Evolutionary conservation across 2,888 invertebrate species (phyloP).

Genomic region (Desoria tigrina): DNA sequence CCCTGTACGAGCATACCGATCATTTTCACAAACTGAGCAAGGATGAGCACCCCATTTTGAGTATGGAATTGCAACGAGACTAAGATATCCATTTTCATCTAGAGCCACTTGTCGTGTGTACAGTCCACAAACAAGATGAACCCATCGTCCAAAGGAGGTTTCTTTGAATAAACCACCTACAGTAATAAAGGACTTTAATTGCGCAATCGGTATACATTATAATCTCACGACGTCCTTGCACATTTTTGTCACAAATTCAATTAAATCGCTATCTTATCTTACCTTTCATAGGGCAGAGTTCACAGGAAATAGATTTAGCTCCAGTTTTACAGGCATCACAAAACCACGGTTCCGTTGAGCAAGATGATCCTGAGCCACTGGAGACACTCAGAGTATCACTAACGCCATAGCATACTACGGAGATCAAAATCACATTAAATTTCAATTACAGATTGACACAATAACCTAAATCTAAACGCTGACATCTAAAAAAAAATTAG

Average conservation of each 20-base stretch:
- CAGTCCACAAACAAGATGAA: conserved; percentile 94
- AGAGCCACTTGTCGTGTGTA: conserved; percentile 97
- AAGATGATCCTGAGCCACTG: conserved; percentile 83
- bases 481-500: background rate
- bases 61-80: conserved; percentile 96
- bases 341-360: conserved; percentile 98
- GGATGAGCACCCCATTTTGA: conserved; percentile 92
- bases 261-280: conserved; percentile 23
- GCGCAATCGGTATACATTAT: too few relatives aligned
- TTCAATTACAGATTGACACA: conserved; percentile 8
- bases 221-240: too few relatives aligned
- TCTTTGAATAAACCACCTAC: conserved; percentile 88
- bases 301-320: conserved; percentile 83
- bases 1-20: conserved; percentile 83
- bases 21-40: conserved; percentile 87
- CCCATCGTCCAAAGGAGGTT: conserved; percentile 97
- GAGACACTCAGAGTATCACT: conserved; percentile 87
- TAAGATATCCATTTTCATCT: conserved; percentile 87
- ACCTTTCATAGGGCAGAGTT: conserved; percentile 89
- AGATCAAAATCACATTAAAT: too few relatives aligned
- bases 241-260: background rate
- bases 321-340: conserved; percentile 97
- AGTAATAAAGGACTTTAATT: conserved; percentile 37
- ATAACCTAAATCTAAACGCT: background rate
- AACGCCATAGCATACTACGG: conserved; percentile 82